Evolutionary conservation across 1,140 invertebrate genomes (phyloP).

Genomic region (Hylaeus volcanicus): DNA sequence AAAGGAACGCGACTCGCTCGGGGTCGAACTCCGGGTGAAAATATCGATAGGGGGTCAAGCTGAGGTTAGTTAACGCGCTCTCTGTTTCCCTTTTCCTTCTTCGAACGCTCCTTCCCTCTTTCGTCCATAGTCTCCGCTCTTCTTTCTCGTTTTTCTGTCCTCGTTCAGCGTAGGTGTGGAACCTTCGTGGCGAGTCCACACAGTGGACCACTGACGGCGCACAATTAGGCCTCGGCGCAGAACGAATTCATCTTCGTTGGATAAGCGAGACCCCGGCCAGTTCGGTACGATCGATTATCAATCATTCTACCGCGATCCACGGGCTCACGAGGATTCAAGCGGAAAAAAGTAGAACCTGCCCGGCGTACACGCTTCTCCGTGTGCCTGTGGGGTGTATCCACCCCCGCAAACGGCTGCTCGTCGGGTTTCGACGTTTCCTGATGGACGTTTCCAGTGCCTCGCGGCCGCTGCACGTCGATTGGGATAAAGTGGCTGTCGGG

Average conservation of each 20-base stretch:
- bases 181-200: constrained; percentile 52
- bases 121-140: background rate
- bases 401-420: constrained; percentile 54
- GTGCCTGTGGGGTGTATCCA: constrained; percentile 56
- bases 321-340: background rate
- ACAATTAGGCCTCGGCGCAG: constrained; percentile 74
- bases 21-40: constrained; percentile 58
- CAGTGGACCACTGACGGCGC: constrained; percentile 73
- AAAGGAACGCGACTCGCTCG: constrained; percentile 40
- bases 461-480: constrained; percentile 48
- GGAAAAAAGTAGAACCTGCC: constrained; percentile 46
- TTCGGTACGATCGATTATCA: constrained; percentile 72
- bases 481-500: constrained; percentile 65
- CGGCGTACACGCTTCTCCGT: background rate
- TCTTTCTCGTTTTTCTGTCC: background rate
- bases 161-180: constrained; percentile 57
- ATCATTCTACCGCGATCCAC: constrained; percentile 64
- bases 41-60: constrained; percentile 69
- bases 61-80: constrained; percentile 64
- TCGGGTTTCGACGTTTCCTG: constrained; percentile 58
- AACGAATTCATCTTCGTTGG: constrained; percentile 75
- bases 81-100: constrained; percentile 50
- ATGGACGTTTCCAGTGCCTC: constrained; percentile 65
- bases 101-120: background rate
- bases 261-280: constrained; percentile 61